These are phyloP conservation scores for Atherinosoma microstoma DNA, from an alignment of 2,797 vertebrate genomes.

Conservation along the genomic window DNA sequence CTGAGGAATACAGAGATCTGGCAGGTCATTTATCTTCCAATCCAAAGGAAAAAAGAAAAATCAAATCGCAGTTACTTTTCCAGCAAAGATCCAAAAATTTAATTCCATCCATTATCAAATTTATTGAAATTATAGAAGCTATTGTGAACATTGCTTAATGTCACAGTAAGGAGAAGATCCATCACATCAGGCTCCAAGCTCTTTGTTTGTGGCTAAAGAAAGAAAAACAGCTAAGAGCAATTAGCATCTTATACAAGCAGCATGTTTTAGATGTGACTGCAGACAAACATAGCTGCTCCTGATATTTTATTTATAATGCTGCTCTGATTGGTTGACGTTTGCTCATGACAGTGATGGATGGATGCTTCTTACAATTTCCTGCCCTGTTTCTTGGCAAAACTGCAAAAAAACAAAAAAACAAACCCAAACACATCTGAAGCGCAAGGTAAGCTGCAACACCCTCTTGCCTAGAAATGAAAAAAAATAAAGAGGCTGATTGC, in stretches of 20 bases:
- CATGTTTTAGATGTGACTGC: not conserved
- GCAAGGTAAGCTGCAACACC: not conserved
- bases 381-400: not conserved
- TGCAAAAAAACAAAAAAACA: too few relatives aligned
- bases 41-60: not conserved
- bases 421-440: not conserved
- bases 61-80: not conserved
- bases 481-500: not conserved
- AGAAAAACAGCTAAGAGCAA: not conserved
- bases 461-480: not conserved
- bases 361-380: not conserved
- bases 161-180: not conserved
- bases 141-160: not conserved
- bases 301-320: not conserved
- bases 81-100: not conserved
- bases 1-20: not conserved
- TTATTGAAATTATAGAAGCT: not conserved
- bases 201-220: not conserved
- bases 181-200: not conserved
- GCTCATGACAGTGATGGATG: not conserved
- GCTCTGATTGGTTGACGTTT: not conserved
- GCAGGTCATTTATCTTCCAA: not conserved
- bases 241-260: not conserved
- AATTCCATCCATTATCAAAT: not conserved
- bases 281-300: too few relatives aligned